Conservation (phyloP, 1,140 invertebrate species). For the Drosophila melanica region DNA sequence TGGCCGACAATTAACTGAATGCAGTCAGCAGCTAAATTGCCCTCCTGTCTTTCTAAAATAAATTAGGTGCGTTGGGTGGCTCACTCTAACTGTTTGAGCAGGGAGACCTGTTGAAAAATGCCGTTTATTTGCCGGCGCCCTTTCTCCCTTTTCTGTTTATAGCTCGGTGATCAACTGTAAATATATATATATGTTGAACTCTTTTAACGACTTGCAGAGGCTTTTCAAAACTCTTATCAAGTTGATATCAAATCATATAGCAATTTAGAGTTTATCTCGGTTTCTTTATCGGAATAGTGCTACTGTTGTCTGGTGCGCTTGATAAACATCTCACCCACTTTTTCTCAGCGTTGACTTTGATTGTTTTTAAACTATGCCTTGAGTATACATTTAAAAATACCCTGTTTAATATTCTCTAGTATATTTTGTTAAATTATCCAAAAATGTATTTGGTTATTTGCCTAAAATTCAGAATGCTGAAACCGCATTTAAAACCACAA, state of each 20-base stretch:
- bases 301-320: constrained; percentile 35
- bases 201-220: constrained; percentile 30
- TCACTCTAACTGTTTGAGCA: constrained; percentile 19
- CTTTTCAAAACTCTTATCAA: constrained; percentile 35
- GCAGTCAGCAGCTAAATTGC: constrained; percentile 21
- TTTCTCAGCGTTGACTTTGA: constrained; percentile 31
- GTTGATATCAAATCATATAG: constrained; percentile 15
- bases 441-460: constrained; percentile 12
- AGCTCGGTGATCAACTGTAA: constrained; percentile 19
- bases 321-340: constrained; percentile 34
- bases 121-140: constrained; percentile 26
- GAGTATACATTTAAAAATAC: neutral
- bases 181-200: constrained; percentile 15
- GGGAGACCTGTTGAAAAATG: constrained; percentile 38
- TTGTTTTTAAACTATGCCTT: constrained; percentile 8
- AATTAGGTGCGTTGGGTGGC: neutral
- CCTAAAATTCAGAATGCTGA: constrained; percentile 7
- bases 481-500: constrained; percentile 15
- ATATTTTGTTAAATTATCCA: constrained; percentile 22
- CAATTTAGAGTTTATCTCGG: constrained; percentile 36
- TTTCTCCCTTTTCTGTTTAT: neutral
- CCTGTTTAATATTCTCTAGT: neutral
- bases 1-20: constrained; percentile 31
- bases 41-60: constrained; percentile 8
- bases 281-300: constrained; percentile 32